Conservation (phyloP, 1,140 invertebrate species). For the Orussus abietinus region DNA sequence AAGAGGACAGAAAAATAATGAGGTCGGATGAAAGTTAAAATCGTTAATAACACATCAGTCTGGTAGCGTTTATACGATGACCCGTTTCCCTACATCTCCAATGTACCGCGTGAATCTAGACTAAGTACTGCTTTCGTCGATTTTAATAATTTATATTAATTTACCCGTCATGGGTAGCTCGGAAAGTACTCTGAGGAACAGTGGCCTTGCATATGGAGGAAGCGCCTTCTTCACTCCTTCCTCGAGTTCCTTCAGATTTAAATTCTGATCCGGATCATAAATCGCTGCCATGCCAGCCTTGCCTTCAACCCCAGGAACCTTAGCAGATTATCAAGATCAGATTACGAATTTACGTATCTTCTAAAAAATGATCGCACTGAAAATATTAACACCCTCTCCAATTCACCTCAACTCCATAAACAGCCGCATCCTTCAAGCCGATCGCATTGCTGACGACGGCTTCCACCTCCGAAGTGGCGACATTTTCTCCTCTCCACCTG, state of each 20-base stretch:
- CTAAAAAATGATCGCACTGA: neutral
- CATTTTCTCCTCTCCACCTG: conserved; percentile 95
- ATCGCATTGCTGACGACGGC: conserved; percentile 80
- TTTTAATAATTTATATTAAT: conserved; percentile 23
- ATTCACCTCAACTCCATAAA: conserved; percentile 86
- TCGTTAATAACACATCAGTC: no score
- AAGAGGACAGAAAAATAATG: conserved; percentile 11
- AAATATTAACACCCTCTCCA: conserved; percentile 6
- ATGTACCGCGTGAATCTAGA: no score
- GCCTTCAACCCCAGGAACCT: conserved; percentile 82
- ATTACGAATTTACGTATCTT: no score
- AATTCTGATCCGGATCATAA: conserved; percentile 65
- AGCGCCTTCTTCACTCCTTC: conserved; percentile 65
- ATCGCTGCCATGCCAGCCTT: conserved; percentile 95
- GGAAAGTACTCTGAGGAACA: conserved; percentile 82
- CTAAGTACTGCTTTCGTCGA: conserved; percentile 45
- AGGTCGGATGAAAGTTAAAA: conserved; percentile 36
- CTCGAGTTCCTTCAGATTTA: conserved; percentile 65
- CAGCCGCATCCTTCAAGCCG: conserved; percentile 67
- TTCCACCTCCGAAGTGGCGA: conserved; percentile 95
- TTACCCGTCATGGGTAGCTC: conserved; percentile 78
- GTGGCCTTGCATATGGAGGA: conserved; percentile 79
- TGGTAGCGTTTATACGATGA: no score
- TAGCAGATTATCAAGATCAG: conserved; percentile 25
- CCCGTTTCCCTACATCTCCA: no score